phyloP scores from a whole-genome alignment of 2,888 invertebrate species.

The Thecocarcelia acutangulata region DNA sequence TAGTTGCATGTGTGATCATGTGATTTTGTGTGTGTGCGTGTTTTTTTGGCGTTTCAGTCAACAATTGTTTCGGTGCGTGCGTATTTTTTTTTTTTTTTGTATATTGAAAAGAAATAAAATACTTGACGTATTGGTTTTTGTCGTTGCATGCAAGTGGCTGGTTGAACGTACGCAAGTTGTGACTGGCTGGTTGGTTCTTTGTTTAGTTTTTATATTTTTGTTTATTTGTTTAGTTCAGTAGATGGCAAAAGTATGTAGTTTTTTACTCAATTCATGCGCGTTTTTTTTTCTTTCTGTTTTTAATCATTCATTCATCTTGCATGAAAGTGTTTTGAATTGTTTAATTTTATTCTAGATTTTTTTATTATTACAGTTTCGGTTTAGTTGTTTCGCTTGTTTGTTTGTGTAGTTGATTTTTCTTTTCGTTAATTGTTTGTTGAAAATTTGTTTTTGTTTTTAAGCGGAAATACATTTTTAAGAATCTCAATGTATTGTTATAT shows the following conservation, averaged over 20 bases:
- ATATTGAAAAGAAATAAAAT: conserved; percentile 29
- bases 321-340: conserved; percentile 63
- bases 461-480: conserved; percentile 65
- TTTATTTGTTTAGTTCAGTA: conserved; percentile 13
- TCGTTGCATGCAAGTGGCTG: conserved; percentile 47
- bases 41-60: conserved; percentile 23
- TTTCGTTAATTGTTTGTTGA: conserved; percentile 61
- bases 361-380: conserved; percentile 49
- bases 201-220: conserved; percentile 5
- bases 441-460: conserved; percentile 63
- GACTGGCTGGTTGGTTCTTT: conserved; percentile 13
- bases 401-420: conserved; percentile 43
- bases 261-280: background rate
- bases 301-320: conserved; percentile 63
- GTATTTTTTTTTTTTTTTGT: conserved; percentile 25
- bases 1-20: conserved; percentile 37
- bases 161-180: conserved; percentile 29
- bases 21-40: background rate
- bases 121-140: conserved; percentile 43
- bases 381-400: conserved; percentile 52
- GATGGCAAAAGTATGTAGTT: conserved; percentile 27
- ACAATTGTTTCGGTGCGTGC: conserved; percentile 61
- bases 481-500: conserved; percentile 36
- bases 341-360: conserved; percentile 14
- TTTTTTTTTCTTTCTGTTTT: conserved; percentile 10